These are phyloP conservation scores for Grammomys surdaster DNA, from an alignment of 2,113 vertebrate genomes.

Conservation along the genomic window DNA sequence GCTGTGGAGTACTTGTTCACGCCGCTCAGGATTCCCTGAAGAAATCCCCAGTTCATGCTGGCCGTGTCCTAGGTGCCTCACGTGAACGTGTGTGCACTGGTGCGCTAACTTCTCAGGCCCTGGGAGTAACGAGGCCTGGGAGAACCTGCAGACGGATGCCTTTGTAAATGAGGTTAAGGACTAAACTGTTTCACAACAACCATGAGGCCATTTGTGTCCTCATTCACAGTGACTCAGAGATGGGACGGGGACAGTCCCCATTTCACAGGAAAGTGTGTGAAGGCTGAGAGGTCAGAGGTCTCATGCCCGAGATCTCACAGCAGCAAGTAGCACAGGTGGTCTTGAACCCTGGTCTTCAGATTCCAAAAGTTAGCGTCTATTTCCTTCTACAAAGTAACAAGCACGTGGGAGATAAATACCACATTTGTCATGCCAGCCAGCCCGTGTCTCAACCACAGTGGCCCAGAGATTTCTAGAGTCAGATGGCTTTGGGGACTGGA, in stretches of 20 bases:
- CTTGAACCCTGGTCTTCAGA: constrained; percentile 48
- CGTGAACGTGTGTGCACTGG: rapidly evolving
- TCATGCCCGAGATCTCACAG: not conserved
- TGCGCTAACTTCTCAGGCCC: not conserved
- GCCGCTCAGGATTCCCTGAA: constrained; percentile 91
- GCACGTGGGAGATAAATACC: not conserved
- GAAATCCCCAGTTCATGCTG: constrained; percentile 92
- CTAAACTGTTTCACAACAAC: not conserved
- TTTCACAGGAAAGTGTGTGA: not conserved
- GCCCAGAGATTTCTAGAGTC: not conserved
- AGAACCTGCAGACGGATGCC: not conserved
- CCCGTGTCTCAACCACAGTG: not conserved
- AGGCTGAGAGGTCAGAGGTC: not conserved
- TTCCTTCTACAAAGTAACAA: constrained; percentile 58
- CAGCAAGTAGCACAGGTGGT: constrained; percentile 19
- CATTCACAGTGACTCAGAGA: not conserved
- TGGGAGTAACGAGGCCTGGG: not conserved
- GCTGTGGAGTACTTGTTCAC: constrained; percentile 93
- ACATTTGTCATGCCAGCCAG: not conserved
- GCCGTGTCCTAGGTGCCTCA: rapidly evolving
- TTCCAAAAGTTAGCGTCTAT: not conserved
- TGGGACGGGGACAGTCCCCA: not conserved
- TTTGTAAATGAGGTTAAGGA: not conserved
- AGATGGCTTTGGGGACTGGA: not conserved
- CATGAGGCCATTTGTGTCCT: not conserved